Conservation (phyloP, 1,140 invertebrate species). For the Patella vulgata region DNA sequence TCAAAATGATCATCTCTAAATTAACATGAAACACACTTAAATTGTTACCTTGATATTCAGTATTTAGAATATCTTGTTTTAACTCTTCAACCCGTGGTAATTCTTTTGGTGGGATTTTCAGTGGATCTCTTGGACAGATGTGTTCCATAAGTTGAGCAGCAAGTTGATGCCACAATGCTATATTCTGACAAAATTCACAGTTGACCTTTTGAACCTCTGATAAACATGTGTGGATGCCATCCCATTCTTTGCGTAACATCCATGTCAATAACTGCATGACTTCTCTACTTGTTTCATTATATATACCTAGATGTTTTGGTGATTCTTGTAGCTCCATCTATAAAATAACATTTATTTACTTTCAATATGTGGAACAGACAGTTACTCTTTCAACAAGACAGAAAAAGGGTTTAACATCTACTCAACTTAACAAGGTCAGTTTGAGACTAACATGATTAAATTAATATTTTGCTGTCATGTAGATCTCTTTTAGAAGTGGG, state of each 20-base stretch:
- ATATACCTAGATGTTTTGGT: slow-evolving; percentile 83
- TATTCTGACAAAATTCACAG: slow-evolving; percentile 91
- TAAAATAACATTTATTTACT: slow-evolving; percentile 34
- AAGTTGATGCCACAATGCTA: slow-evolving; percentile 93
- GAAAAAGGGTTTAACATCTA: no score
- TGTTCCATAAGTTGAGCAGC: slow-evolving; percentile 82
- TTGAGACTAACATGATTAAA: no score
- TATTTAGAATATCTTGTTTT: slow-evolving; percentile 28
- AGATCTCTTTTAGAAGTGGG: no score
- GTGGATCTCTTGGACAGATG: slow-evolving; percentile 70
- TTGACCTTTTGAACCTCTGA: slow-evolving; percentile 70
- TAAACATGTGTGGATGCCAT: slow-evolving; percentile 78
- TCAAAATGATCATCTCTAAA: slow-evolving; percentile 12
- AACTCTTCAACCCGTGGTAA: slow-evolving; percentile 60
- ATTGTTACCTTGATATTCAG: neutral
- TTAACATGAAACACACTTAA: slow-evolving; percentile 9
- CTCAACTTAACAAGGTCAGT: no score
- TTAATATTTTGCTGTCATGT: no score
- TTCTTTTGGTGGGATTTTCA: slow-evolving; percentile 63
- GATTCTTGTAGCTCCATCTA: slow-evolving; percentile 93
- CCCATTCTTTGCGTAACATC: slow-evolving; percentile 83
- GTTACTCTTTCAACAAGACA: no score
- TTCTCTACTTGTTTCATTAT: slow-evolving; percentile 79
- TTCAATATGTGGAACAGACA: no score
- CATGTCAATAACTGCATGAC: slow-evolving; percentile 82